These are phyloP conservation scores for Aphaenogaster rudis DNA, from an alignment of 1,140 invertebrate species.

Conservation along the genomic window DNA sequence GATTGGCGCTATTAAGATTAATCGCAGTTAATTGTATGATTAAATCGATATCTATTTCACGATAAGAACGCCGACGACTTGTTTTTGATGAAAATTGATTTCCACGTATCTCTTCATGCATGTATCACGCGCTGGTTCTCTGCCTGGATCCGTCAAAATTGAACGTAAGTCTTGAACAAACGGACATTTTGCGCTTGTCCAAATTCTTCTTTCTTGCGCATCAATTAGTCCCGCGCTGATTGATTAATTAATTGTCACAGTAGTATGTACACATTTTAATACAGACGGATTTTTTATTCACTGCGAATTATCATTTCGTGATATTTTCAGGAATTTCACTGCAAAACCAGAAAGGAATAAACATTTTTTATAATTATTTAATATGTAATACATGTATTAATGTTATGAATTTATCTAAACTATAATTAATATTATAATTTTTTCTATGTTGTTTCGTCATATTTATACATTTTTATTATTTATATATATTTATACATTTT, in stretches of 20 bases:
- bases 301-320: neutral
- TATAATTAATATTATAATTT: neutral
- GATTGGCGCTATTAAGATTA: slow-evolving; percentile 44
- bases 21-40: slow-evolving; percentile 14
- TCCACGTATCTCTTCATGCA: slow-evolving; percentile 58
- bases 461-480: neutral
- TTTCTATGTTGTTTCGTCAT: neutral
- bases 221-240: slow-evolving; percentile 52
- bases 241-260: slow-evolving; percentile 38
- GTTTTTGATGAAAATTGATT: slow-evolving; percentile 52
- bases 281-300: neutral
- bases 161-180: slow-evolving; percentile 69
- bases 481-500: neutral
- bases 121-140: slow-evolving; percentile 58
- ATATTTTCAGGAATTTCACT: neutral
- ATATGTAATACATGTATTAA: neutral
- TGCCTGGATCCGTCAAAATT: slow-evolving; percentile 59
- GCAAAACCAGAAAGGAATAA: neutral
- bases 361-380: slow-evolving; percentile 11
- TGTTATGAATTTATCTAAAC: neutral
- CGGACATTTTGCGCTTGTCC: slow-evolving; percentile 51
- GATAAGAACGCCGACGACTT: slow-evolving; percentile 31
- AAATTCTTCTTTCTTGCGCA: slow-evolving; percentile 28
- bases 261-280: slow-evolving; percentile 21
- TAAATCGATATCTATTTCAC: neutral